phyloP scores from a whole-genome alignment of 2,888 invertebrate genomes.

The Amblyjoppa fuscipennis region DNA sequence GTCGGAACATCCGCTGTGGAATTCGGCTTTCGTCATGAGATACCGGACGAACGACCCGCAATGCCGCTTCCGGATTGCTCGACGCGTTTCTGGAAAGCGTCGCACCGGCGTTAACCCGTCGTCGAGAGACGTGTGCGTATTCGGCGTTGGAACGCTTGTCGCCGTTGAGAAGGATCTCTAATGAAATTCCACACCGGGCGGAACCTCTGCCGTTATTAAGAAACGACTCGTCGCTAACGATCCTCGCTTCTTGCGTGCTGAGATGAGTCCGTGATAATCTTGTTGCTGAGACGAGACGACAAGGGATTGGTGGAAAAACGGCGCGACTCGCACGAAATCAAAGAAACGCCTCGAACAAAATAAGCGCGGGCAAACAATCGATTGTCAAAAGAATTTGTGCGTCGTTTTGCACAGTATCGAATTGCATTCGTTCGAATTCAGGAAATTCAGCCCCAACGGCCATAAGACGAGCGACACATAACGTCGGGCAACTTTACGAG shows the following conservation, averaged over 20 bases:
- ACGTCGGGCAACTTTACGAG: conserved; percentile 64
- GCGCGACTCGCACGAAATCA: too few species aligned
- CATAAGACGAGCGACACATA: conserved; percentile 4
- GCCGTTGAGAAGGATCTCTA: conserved; percentile 69
- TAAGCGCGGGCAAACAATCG: neutral
- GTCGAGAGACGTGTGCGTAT: conserved; percentile 38
- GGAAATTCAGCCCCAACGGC: neutral
- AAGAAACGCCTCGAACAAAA: too few species aligned
- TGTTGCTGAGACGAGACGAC: conserved; percentile 22
- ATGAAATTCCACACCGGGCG: conserved; percentile 75
- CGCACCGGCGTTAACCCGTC: conserved; percentile 13
- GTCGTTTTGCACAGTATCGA: neutral
- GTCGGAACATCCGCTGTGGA: neutral
- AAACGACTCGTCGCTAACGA: conserved; percentile 72
- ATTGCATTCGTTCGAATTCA: neutral
- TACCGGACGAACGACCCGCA: neutral
- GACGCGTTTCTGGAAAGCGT: conserved; percentile 44
- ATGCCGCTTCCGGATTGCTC: neutral
- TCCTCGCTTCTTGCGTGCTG: conserved; percentile 37
- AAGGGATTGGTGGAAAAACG: neutral
- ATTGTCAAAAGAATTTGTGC: neutral
- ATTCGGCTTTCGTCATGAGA: neutral
- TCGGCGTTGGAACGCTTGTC: conserved; percentile 63
- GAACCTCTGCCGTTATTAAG: conserved; percentile 71
- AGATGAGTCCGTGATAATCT: conserved; percentile 55